Conservation (phyloP, 1,140 invertebrate genomes). For the Caenorhabditis latens region DNA sequence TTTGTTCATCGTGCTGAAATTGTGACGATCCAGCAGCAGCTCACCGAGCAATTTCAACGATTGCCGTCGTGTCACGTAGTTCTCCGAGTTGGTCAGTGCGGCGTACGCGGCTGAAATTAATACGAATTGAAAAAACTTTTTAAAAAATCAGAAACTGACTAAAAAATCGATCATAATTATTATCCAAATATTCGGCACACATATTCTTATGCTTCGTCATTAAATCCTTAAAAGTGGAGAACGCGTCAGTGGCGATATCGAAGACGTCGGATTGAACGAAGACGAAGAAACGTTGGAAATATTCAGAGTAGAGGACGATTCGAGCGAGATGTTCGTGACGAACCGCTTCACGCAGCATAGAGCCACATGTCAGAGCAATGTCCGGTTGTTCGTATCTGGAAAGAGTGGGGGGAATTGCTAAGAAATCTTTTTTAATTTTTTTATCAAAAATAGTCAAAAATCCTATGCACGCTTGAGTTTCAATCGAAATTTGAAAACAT, state of each 20-base stretch:
- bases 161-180: constrained; percentile 98
- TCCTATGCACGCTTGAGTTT: no score
- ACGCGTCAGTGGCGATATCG: constrained; percentile 99
- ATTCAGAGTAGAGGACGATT: constrained; percentile 93
- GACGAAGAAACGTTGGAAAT: constrained; percentile 99
- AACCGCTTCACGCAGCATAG: constrained; percentile 97
- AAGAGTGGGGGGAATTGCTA: not conserved
- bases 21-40: constrained; percentile 95
- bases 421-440: no score
- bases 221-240: constrained; percentile 99
- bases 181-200: constrained; percentile 96
- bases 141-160: no score
- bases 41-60: constrained; percentile 96
- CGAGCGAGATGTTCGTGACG: constrained; percentile 67
- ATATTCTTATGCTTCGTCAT: constrained; percentile 97
- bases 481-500: no score
- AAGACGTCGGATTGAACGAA: constrained; percentile 98
- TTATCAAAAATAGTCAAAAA: no score
- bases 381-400: constrained; percentile 96
- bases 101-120: constrained; percentile 86
- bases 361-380: constrained; percentile 98
- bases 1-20: constrained; percentile 95
- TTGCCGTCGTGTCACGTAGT: constrained; percentile 96
- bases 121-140: no score
- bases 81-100: constrained; percentile 95